Evolutionary conservation across 2,797 vertebrate genomes (phyloP), one percentile per base, ranked within the genome.

Genomic region (Pseudochromis fuscus): DNA sequence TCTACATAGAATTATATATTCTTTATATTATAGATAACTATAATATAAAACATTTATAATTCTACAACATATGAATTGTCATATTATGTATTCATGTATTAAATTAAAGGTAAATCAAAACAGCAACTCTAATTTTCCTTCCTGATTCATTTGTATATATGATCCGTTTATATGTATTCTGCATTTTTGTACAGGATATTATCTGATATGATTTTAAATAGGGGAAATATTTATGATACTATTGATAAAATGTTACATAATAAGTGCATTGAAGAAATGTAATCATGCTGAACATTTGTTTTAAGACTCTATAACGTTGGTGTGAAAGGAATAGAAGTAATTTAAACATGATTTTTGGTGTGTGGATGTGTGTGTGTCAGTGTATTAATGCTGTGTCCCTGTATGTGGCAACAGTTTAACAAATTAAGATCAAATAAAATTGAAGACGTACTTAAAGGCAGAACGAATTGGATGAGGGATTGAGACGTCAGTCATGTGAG

Each of bases 391-490:
- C 49, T 19, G 24, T 18, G 24, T 42, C 19, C 8, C 45, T 25
- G 23, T 9, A 12, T 33, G 30, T 31, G 51, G 9, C 3, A 7
- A 10, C 6, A 27, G 4, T 24, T 23, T 18, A 9, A 27, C 18
- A 59, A 4, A 50, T 55, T 18, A 44, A 49, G 37, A 46, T 18
- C 16, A 18, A 19, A 45, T 15, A 4, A 42, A 27, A 58, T 6
- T 13, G 6, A 45, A 4, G 35, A 48, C 3, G 13, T n/a, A 42
- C 57, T 85, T 71, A 71, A 85, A 75, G 64, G 64, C 55, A 81
- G 82, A 71, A 63, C 40, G 58, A 60, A 56, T 59, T 63, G 76
- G 60, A 80, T 57, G 71, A 62, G 60, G 68, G 50, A 77, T 5
- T 30, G 68, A 10, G 18, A 67, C 50, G 58, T 75, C 64, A 60